A percentile compares a stretch with the other conserved stretches of the same genome.
Conservation (phyloP, 2,888 invertebrate species). For the Platycnemis pennipes region DNA sequence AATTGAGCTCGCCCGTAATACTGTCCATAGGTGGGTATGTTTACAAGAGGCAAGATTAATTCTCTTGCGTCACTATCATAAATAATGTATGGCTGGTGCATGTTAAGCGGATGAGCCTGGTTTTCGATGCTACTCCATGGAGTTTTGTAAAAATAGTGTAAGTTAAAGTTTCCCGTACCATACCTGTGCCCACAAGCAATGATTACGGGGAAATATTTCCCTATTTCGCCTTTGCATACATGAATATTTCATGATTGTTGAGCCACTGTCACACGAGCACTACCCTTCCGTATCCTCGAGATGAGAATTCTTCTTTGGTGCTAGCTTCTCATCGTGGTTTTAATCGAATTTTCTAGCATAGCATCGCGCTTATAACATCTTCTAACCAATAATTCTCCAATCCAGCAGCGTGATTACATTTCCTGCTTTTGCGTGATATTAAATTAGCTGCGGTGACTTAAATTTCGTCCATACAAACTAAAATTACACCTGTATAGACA, state of each 20-base stretch:
- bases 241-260: constrained; percentile 2
- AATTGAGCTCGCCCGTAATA: background rate
- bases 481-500: too few species aligned
- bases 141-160: background rate
- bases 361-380: too few species aligned
- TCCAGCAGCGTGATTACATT: too few species aligned
- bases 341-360: background rate
- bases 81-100: background rate
- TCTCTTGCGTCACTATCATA: background rate
- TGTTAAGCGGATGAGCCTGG: background rate
- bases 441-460: too few species aligned
- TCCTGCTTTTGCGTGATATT: too few species aligned
- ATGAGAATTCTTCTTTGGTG: background rate
- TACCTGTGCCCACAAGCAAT: background rate
- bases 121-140: background rate
- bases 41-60: background rate
- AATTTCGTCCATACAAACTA: too few species aligned
- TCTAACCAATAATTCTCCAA: too few species aligned
- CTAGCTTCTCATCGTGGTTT: background rate
- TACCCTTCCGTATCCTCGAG: background rate
- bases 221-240: background rate
- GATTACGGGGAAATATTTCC: background rate
- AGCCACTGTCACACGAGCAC: background rate
- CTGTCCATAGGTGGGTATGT: background rate
- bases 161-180: background rate